Conservation (phyloP, 2,797 vertebrate genomes). For the Pitangus sulphuratus region DNA sequence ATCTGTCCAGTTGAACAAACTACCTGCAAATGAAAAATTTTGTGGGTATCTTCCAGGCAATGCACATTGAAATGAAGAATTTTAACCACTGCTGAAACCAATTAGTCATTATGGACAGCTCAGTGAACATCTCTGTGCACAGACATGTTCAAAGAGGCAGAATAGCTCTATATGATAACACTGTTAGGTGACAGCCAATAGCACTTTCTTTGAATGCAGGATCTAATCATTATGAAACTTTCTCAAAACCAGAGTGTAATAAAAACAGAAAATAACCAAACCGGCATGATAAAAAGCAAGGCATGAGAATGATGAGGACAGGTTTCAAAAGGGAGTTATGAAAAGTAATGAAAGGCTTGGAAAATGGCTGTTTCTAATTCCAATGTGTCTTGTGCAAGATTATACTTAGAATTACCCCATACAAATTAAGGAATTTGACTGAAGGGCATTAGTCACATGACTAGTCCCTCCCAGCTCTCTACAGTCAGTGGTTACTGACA, state of each 20-base stretch:
- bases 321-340: neutral
- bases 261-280: neutral
- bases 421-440: neutral
- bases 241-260: neutral
- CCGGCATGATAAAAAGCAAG: neutral
- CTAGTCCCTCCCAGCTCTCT: neutral
- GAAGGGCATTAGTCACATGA: neutral
- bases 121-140: neutral
- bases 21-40: constrained; percentile 1
- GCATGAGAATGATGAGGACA: neutral
- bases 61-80: neutral
- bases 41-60: neutral
- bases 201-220: neutral
- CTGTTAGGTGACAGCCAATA: neutral
- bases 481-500: neutral
- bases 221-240: neutral
- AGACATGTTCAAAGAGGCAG: neutral
- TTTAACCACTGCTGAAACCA: neutral
- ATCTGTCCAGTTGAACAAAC: neutral
- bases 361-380: constrained; percentile 1
- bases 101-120: neutral
- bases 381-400: neutral
- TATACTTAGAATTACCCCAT: neutral
- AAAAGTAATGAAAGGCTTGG: neutral
- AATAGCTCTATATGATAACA: neutral